These are phyloP conservation scores for Equus quagga DNA, from an alignment of 2,113 vertebrate species.

Conservation along the genomic window DNA sequence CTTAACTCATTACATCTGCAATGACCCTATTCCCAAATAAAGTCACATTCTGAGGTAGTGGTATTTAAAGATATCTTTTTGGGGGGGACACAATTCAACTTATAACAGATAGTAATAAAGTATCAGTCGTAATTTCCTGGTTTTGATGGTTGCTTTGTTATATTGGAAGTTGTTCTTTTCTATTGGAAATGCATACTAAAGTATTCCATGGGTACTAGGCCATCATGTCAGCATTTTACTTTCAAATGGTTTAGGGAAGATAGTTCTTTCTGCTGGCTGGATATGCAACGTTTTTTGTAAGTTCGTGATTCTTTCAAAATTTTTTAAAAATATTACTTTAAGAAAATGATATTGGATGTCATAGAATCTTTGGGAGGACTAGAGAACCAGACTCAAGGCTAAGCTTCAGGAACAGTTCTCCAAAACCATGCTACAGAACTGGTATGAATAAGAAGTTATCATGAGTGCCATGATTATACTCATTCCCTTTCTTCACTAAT, in stretches of 20 bases:
- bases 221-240: background rate
- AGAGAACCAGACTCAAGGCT: background rate
- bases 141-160: background rate
- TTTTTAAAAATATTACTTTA: background rate
- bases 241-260: background rate
- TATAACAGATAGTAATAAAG: background rate
- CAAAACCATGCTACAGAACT: background rate
- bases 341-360: background rate
- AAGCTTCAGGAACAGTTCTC: background rate
- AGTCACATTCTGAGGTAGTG: background rate
- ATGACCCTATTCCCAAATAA: background rate
- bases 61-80: background rate
- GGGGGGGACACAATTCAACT: background rate
- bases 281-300: background rate
- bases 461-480: background rate
- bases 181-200: background rate
- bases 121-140: background rate
- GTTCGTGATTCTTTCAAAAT: background rate
- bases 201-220: background rate
- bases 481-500: background rate
- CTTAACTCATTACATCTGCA: background rate
- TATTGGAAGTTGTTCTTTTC: background rate
- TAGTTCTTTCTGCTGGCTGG: background rate
- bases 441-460: background rate
- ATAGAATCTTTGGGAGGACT: background rate